Evolutionary conservation across 2,888 invertebrate species (phyloP).

Genomic region (Tenodera sinensis): DNA sequence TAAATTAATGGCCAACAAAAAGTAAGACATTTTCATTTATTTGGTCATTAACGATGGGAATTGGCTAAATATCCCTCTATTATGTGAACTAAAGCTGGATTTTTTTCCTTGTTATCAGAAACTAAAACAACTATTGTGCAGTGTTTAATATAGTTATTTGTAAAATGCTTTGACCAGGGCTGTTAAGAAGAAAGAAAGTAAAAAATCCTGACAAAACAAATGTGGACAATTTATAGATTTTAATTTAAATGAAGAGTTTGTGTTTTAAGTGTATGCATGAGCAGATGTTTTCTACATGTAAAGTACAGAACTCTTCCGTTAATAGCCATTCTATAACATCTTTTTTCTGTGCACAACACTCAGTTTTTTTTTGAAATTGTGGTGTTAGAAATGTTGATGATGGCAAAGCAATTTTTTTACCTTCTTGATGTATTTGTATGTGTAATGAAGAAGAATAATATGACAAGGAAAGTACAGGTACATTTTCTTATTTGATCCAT

Average conservation of each 20-base stretch:
- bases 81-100: neutral
- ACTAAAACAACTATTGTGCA: constrained; percentile 15
- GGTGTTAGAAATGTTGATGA: constrained; percentile 11
- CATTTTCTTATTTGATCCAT: neutral
- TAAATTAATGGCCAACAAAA: neutral
- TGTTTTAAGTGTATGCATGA: constrained; percentile 20
- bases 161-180: constrained; percentile 19
- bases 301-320: neutral
- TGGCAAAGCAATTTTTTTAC: constrained; percentile 23
- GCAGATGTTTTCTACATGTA: constrained; percentile 6
- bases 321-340: neutral
- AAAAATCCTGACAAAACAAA: neutral
- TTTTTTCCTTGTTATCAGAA: neutral
- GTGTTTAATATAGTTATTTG: constrained; percentile 19
- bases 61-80: neutral
- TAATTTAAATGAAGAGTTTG: constrained; percentile 2
- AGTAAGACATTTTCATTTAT: neutral
- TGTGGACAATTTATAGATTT: neutral
- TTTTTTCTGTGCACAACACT: constrained; percentile 9
- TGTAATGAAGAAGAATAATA: constrained; percentile 5
- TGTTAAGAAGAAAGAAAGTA: neutral
- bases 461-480: neutral
- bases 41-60: neutral
- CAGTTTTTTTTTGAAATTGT: neutral
- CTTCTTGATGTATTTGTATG: constrained; percentile 22